Evolutionary conservation across 2,113 vertebrate genomes (phyloP).

Genomic region (Salvator merianae): DNA sequence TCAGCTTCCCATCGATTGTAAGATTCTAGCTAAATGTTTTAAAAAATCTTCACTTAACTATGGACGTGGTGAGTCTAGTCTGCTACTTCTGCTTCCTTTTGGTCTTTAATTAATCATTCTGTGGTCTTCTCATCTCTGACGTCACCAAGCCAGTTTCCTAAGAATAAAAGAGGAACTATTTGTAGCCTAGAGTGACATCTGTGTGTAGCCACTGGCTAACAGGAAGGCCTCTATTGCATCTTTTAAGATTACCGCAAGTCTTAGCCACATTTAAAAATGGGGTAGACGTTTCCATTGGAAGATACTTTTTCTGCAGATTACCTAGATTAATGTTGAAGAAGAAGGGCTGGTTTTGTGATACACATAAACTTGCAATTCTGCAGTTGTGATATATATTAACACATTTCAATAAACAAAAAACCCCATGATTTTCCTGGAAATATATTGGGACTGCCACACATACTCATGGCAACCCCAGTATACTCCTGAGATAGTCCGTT

Average conservation of each 20-base stretch:
- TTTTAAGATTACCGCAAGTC: background rate
- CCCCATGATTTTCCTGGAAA: too few species aligned
- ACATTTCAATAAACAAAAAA: background rate
- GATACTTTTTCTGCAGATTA: background rate
- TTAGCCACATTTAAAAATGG: background rate
- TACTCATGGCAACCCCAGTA: too few species aligned
- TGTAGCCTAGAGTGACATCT: constrained; percentile 24
- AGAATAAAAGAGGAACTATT: constrained; percentile 42
- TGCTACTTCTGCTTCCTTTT: constrained; percentile 28
- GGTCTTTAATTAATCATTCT: constrained; percentile 48
- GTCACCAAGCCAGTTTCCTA: constrained; percentile 53
- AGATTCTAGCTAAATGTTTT: constrained; percentile 15
- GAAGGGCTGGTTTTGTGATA: background rate
- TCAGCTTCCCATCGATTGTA: constrained; percentile 16
- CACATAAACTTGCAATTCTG: background rate
- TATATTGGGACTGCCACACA: too few species aligned
- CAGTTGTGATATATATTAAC: too few species aligned
- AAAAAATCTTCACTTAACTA: constrained; percentile 49
- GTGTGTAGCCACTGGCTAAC: constrained; percentile 5
- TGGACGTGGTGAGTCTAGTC: background rate
- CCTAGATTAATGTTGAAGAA: background rate
- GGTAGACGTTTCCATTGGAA: background rate
- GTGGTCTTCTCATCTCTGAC: constrained; percentile 56
- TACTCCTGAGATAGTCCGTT: too few species aligned
- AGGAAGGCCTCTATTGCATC: background rate